Evolutionary conservation across 1,140 invertebrate genomes (phyloP), one percentile per base, ranked within the genome.

Genomic region (Pristionchus pacificus): DNA sequence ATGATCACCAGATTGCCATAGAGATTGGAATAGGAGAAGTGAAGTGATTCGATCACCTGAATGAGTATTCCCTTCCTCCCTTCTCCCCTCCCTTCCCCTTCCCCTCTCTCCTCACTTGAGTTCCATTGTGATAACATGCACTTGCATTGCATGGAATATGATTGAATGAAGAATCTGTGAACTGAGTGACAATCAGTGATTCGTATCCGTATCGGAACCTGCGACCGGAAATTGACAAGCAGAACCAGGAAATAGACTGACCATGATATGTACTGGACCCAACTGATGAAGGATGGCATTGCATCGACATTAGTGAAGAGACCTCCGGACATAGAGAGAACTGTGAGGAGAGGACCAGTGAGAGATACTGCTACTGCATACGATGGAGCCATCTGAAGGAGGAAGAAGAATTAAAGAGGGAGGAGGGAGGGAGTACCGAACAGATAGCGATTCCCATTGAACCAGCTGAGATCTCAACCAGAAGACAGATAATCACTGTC

Each of bases 221-320:
- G 19, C 28, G 13, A 1, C 14, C 33, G 10, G 14, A 58, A 6
- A 30, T 14, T 32, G 10, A 14, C 10, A 30, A n/a, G n/a, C 32
- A n/a, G 60, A 15, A 14, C 58, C 10, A 14, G 10, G 19, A 10
- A 1, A 1, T 2, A 57, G 19, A 30, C 65, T 62, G 38, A 78
- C 78, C 78, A 79, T 2, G 74, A 77, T 6, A 79, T 49, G 65
- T 79, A 79, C 65, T 80, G 78, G 0, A 79, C 70, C 79, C 79
- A 79, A 27, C 74, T 60, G 33, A 80, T 70, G 33, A 63, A 75
- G 2, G 31, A 24, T 10, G 55, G 68, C 72, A 79, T 71, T 32
- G 64, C 70, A 3, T 38, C 63, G n/a, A 80, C 74, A 61, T 80
- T 80, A 14, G 75, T 75, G 68, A 74, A 81, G 15, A 80, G 68